Evolutionary conservation across 2,888 invertebrate genomes (phyloP), one percentile per base, ranked within the genome.

Genomic region (Drosophila austrosaltans): DNA sequence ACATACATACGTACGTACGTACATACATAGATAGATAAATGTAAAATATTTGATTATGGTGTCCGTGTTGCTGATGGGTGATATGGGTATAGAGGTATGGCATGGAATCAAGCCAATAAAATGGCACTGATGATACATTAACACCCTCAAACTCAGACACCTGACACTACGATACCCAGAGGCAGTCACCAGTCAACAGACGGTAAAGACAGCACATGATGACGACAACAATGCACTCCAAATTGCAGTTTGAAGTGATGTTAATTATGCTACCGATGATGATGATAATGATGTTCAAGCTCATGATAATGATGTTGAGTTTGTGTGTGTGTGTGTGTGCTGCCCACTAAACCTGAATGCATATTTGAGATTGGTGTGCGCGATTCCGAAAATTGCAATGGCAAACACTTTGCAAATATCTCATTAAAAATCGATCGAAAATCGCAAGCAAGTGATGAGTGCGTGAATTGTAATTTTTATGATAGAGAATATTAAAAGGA

Each of bases 331-430:
- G 30, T 40, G 65, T 36, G 8, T 22, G 3, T 39, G 4, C 20
- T 58, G 44, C n/a, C 40, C 40, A 40, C 40, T 53, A 60, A 22
- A 66, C 30, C 20, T 16, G 25, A 32, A 53, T 65, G 20, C 36
- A 36, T 36, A 36, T 36, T 25, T 39, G 10, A 53, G 39, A 25
- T 44, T 40, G 40, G 40, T n/a, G 53, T 20, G 36, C 20, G 22
- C 36, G 58, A 54, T 40, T 40, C 40, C 25, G 56, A 56, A 69
- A 74, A 69, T 73, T 78, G 70, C 65, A 62, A 68, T 64, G 59
- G 71, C 75, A 79, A 75, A 78, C 76, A 85, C 79, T 87, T 72
- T 71, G 30, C 66, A 28, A 76, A 83, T 48, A 79, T 73, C 72
- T 81, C 79, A 82, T 87, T 82, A 74, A 81, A 86, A 73, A 80